A percentile compares a stretch with the other conserved stretches of the same genome.
Conservation (phyloP, 2,888 invertebrate species). For the Rhogogaster chlorosoma region DNA sequence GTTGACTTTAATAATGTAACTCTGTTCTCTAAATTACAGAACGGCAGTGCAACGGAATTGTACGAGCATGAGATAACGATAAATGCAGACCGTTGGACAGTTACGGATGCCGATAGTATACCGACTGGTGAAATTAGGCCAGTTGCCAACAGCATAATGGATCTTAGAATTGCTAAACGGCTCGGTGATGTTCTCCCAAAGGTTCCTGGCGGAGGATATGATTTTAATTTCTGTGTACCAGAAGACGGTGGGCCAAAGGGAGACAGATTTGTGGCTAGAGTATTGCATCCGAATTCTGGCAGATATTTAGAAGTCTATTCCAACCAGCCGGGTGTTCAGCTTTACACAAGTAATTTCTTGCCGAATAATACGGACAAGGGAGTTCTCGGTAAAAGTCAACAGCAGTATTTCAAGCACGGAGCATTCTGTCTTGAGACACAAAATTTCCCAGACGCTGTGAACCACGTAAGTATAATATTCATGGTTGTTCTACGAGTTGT, state of each 20-base stretch:
- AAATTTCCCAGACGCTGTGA: constrained; percentile 94
- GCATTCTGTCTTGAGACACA: constrained; percentile 95
- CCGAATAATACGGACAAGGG: constrained; percentile 81
- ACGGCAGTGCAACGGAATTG: constrained; percentile 82
- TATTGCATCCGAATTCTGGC: constrained; percentile 84
- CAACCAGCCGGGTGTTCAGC: constrained; percentile 94
- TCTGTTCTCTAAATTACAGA: constrained; percentile 74
- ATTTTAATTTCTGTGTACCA: constrained; percentile 89
- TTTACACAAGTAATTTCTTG: constrained; percentile 90
- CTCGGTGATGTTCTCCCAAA: constrained; percentile 85
- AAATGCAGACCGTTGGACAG: constrained; percentile 89
- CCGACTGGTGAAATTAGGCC: constrained; percentile 87
- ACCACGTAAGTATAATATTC: constrained; percentile 83
- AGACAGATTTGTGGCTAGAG: constrained; percentile 84
- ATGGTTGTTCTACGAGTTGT: background rate
- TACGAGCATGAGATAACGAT: constrained; percentile 86
- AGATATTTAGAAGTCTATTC: constrained; percentile 89
- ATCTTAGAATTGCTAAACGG: constrained; percentile 84
- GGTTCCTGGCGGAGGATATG: constrained; percentile 87
- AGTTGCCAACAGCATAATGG: constrained; percentile 86
- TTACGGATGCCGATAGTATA: constrained; percentile 84
- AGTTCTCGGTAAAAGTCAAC: constrained; percentile 85
- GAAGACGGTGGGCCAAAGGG: constrained; percentile 65
- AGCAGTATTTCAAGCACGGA: constrained; percentile 86
- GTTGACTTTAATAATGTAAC: background rate